Evolutionary conservation across 2,888 invertebrate species (phyloP), one percentile per base, ranked within the genome.

Genomic region (Drosophila parthenogenetica): DNA sequence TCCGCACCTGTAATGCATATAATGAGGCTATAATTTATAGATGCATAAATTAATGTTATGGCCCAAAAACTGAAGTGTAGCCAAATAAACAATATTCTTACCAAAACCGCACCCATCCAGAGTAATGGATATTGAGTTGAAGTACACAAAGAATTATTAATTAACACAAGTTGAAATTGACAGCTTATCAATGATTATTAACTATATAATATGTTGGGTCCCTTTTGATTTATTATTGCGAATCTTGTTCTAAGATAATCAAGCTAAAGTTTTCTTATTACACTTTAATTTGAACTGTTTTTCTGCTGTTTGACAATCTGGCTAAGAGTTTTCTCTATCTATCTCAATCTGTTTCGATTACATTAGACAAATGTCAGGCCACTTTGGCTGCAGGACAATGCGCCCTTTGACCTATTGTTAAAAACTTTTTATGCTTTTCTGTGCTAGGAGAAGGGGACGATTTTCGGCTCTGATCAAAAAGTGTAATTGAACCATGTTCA

Each of bases 11-110:
- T 61, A 54, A 50, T 19, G 63, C 83, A 71, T 73, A 68, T 82
- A 79, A 83, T 83, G 73, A 65, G 80, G 19, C 11, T 45, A 55
- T 84, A 67, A 87, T 87, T 81, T 78, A 87, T 72, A 45, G 57
- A 54, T 57, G 19, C 69, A 78, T 74, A 60, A 71, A 64, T 63
- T 71, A 75, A 69, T 83, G 55, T 43, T 48, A 29, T 59, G 29
- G 50, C 35, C 59, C 19, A 61, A 35, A 29, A 37, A 13, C 25
- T 13, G 14, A 35, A 16, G 14, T 46, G 14, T 43, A 19, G 29
- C 13, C 22, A n/a, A 1, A 32, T 11, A 25, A 35, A 10, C n/a
- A 29, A 55, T 32, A 58, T 54, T 53, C 49, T 54, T 50, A 14
- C 16, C 22, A 7, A 2, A 19, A 43, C 54, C 46, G 17, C 43